Base-by-base conservation (phyloP, 2,113 vertebrate genomes). In the Malurus cyaneus region DNA sequence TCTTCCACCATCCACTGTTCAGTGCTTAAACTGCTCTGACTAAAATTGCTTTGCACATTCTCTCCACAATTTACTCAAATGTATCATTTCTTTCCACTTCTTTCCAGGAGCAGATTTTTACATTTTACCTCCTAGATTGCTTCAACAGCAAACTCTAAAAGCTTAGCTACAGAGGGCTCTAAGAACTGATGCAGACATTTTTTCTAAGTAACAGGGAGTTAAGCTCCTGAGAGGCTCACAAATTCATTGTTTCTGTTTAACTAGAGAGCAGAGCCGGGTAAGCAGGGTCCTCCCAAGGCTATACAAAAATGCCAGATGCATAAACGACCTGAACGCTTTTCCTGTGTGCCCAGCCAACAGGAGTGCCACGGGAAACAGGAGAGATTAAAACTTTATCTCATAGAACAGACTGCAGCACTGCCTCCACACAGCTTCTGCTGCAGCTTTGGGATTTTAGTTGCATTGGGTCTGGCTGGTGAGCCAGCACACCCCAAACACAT, bases 351-450 rank as follows among this genome's bases (percentile, higher is more conserved):
- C 74, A 77, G 56, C 34, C 47, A 32, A 8, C 42, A 18, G 20
- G 6, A 82, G 12, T 61, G 62, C 78, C 80, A 89, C 76, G 59
- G 39, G 54, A 93, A 96, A 88, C 56, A 77, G n/a, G 34, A 83
- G 62, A 82, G 84, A 91, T 67, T 70, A 86, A 76, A 93, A 52
- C 62, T 76, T 92, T 86, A 86, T 93, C 80, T 89, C 42, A 29
- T 24, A 34, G 13, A 59, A 24, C 50, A 92, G 66, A 77, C 42
- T 54, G 31, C 31, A 64, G 57, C 71, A 66, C 36, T 73, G 62
- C 59, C 59, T 94, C 73, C 84, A 78, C 78, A 54, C 54, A 47
- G 25, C 85, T 79, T 91, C 88, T 92, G 53, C 44, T 71, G 52
- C 28, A 57, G 19, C 52, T 53, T 54, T 70, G 49, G 31, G 73